Conservation (phyloP, 2,113 vertebrate genomes). For the Polypterus bichir region DNA sequence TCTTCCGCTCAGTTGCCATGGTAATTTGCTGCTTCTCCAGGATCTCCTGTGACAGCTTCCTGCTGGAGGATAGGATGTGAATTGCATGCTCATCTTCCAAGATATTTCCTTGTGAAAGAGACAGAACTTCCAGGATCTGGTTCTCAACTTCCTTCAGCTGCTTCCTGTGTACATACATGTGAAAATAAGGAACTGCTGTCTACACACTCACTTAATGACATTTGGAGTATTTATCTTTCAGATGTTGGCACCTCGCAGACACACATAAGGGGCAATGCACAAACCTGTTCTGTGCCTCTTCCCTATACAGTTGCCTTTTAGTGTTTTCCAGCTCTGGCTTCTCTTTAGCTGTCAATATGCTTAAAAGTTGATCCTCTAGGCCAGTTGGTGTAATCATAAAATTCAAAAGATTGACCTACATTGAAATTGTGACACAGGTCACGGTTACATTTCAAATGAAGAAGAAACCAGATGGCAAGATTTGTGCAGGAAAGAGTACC, state of each 20-base stretch:
- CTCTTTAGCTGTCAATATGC: constrained; percentile 12
- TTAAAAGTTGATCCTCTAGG: constrained; percentile 20
- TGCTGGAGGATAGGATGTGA: constrained; percentile 51
- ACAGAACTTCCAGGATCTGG: constrained; percentile 31
- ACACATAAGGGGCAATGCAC: not conserved
- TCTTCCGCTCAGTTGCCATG: constrained; percentile 50
- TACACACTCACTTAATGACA: too few species aligned
- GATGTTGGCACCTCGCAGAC: too few species aligned
- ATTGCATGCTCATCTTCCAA: constrained; percentile 44
- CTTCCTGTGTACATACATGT: constrained; percentile 16
- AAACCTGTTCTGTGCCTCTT: constrained; percentile 15
- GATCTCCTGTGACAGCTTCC: constrained; percentile 45
- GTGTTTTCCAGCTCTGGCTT: constrained; percentile 17
- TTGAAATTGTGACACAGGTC: constrained; percentile 6
- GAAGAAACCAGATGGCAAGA: too few species aligned
- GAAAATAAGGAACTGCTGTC: too few species aligned
- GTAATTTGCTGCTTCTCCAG: constrained; percentile 44
- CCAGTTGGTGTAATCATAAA: constrained; percentile 11
- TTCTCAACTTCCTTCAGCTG: constrained; percentile 39
- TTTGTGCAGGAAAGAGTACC: constrained; percentile 15
- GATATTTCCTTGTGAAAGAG: constrained; percentile 34
- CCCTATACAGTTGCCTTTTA: constrained; percentile 20
- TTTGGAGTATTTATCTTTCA: too few species aligned
- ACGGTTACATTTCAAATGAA: too few species aligned
- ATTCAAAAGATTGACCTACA: constrained; percentile 14